Base-by-base conservation (phyloP, 2,797 vertebrate species). In the Rallus crepitans region DNA sequence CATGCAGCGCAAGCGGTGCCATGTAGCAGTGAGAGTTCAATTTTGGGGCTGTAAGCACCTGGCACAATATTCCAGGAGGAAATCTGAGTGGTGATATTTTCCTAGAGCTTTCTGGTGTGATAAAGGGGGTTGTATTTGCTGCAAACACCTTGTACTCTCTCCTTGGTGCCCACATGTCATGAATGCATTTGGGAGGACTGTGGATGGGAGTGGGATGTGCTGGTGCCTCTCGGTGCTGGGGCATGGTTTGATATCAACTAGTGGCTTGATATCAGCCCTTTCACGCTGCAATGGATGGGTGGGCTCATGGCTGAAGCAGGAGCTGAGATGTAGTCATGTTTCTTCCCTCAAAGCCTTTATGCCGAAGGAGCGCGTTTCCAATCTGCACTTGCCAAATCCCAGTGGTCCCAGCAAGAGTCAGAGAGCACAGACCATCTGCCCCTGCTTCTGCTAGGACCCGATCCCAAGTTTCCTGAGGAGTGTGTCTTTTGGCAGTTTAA, bases 401-500 rank as follows among this genome's bases (percentile, higher is more conserved):
- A 30, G 30, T 2, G 47, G 59, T 88, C 80, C 42, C 87, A 76
- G 82, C 79, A 79, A 83, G 82, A 87, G 88, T 90, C 91, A 83
- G 73, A 93, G 87, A 73, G 82, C 59, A 0, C 27, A 33, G 39
- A 50, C 68, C 85, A 91, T 94, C 81, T 96, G 93, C 82, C 88
- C 73, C 42, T 37, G 42, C 92, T 86, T 88, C 85, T 87, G 71
- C 48, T 57, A 14, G 61, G 53, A 83, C 69, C 83, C 78, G 59
- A 73, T 65, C 80, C n/a, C 7, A n/a, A 60, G 57, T 84, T 85
- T 93, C 89, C 79, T 15, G 33, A 85, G 86, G 87, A 94, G 50
- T 1, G 2, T 28, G 71, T 53, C 85, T 88, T 95, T 71, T 3
- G 0, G 42, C 85, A 84, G 80, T 92, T 94, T 65, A 70, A 92